These are phyloP conservation scores for Takifugu flavidus DNA, from an alignment of 2,113 vertebrate species.

Conservation along the genomic window DNA sequence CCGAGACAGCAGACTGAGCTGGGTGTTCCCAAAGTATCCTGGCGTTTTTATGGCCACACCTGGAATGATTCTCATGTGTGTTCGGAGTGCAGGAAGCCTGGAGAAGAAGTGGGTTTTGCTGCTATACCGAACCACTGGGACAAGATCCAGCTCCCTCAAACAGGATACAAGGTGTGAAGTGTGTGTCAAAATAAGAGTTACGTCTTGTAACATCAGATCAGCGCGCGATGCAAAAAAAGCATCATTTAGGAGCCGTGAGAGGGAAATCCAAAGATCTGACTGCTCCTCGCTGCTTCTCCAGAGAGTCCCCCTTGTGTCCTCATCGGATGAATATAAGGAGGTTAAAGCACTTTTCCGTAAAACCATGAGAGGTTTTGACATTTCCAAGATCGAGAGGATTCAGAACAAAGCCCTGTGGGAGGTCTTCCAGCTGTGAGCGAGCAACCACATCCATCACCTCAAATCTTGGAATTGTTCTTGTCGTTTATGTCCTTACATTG, in stretches of 20 bases:
- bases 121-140: conserved; percentile 68
- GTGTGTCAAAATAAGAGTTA: not conserved
- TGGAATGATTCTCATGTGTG: not conserved
- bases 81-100: conserved; percentile 40
- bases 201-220: not conserved
- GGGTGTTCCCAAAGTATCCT: not conserved
- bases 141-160: conserved; percentile 52
- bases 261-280: not conserved
- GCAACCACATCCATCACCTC: accelerated
- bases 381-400: conserved; percentile 64
- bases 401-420: conserved; percentile 76
- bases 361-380: conserved; percentile 59
- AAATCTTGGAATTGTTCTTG: not conserved
- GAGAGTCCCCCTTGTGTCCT: conserved; percentile 39
- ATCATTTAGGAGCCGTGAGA: not conserved
- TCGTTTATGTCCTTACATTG: not conserved
- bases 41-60: not conserved
- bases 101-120: conserved; percentile 4
- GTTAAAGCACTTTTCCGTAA: conserved; percentile 57
- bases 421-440: conserved; percentile 69
- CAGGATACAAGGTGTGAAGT: conserved; percentile 62
- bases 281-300: conserved; percentile 17
- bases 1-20: conserved; percentile 39
- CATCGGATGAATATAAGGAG: conserved; percentile 54
- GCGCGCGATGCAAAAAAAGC: not conserved